Evolutionary conservation across 2,888 invertebrate genomes (phyloP), one percentile per base, ranked within the genome.

Genomic region (Diabrotica balteata): DNA sequence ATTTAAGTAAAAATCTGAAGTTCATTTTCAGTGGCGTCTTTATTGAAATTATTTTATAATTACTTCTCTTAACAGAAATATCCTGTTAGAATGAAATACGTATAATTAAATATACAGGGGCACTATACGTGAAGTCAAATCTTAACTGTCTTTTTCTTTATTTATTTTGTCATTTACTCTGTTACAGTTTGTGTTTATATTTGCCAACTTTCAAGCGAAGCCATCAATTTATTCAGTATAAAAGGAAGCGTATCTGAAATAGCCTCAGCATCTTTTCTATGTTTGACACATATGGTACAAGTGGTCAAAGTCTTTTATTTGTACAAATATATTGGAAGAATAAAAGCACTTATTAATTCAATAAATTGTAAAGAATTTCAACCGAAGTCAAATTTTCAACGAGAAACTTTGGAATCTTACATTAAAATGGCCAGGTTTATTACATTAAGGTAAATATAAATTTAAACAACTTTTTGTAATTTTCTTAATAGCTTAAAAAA

Each of bases 361-460:
- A 62, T 64, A 8, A 63, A 67, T 51, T 57, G 69, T 43, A 22
- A 32, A 17, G 67, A 63, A 49, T 67, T 67, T 52, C 57, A 63
- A 17, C 67, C 67, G 5, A 52, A 63, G 17, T 54, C 58, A 7
- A 10, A 58, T 1, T 7, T 49, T n/a, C 67, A 67, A 42, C n/a
- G 9, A 11, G 10, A 11, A 2, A 63, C 50, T 32, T 32, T 62
- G 44, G 32, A 45, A 45, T 6, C 10, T 8, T 62, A 67, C 53
- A 49, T 67, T 22, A 53, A 32, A n/a, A 50, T 11, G 4, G 62
- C 59, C 8, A 65, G 59, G 47, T 22, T 63, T 5, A 49, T 67
- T n/a, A 57, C 43, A 7, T 57, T 43, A 9, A 45, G 55, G 55
- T 68, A 9, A 66, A 74, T 74, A 54, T 80, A 80, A 66, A 72